These are phyloP conservation scores for Peromyscus polionotus DNA, from an alignment of 2,113 vertebrate genomes.

Conservation along the genomic window DNA sequence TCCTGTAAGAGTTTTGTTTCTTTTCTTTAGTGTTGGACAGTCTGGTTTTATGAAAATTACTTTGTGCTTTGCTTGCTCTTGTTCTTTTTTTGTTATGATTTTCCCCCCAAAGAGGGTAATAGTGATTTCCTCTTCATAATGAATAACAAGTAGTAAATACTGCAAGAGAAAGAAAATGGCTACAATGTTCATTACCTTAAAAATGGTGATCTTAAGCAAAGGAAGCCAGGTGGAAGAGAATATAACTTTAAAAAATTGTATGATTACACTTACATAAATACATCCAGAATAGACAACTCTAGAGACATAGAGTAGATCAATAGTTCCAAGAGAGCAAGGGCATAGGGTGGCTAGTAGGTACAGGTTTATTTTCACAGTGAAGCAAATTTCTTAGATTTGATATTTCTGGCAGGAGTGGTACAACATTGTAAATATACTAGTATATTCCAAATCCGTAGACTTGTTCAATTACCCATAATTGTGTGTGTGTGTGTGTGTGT, in stretches of 20 bases:
- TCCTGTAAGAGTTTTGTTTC: neutral
- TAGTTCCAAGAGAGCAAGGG: neutral
- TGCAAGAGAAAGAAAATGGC: neutral
- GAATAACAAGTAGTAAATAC: neutral
- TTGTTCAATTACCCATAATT: neutral
- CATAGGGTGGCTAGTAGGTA: neutral
- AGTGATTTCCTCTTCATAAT: neutral
- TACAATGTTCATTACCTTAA: neutral
- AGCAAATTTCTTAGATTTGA: neutral
- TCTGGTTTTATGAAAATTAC: neutral
- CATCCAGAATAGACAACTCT: neutral
- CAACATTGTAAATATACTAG: neutral
- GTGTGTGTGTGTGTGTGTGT: neutral
- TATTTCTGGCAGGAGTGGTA: neutral
- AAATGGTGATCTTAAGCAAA: neutral
- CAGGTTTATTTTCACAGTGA: neutral
- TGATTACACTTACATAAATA: neutral
- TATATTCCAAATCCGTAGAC: neutral
- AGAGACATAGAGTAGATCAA: neutral
- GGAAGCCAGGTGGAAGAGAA: neutral
- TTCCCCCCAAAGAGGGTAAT: neutral
- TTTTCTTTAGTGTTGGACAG: neutral
- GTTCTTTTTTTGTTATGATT: neutral
- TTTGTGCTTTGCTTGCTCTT: neutral
- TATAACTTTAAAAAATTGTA: neutral